Conservation (phyloP, 1,140 invertebrate genomes). For the Drosophila pruinosa region DNA sequence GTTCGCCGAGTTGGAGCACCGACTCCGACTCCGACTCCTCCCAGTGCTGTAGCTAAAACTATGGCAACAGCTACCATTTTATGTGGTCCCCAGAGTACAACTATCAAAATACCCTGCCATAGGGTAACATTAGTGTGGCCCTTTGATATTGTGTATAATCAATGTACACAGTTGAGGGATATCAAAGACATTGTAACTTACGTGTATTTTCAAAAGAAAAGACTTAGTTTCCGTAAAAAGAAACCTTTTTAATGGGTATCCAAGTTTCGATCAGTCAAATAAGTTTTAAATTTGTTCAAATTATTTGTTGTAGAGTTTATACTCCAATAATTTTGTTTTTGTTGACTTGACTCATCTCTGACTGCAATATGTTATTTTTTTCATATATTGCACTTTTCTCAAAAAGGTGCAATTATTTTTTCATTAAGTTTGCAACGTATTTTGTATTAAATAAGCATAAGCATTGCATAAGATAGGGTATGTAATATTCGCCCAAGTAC, state of each 20-base stretch:
- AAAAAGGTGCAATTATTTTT: neutral
- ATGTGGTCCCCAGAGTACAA: slow-evolving; percentile 5
- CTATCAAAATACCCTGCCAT: slow-evolving; percentile 33
- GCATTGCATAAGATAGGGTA: slow-evolving; percentile 1
- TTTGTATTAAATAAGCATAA: neutral
- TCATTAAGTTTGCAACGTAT: neutral
- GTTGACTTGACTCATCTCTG: neutral
- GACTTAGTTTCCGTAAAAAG: too few relatives aligned
- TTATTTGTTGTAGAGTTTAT: neutral
- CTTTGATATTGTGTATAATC: neutral
- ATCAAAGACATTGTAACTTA: too few relatives aligned
- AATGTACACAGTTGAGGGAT: neutral
- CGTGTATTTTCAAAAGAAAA: neutral
- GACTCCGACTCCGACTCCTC: neutral
- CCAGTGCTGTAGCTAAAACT: slow-evolving; percentile 5
- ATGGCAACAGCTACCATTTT: slow-evolving; percentile 33
- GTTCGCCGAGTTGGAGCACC: too few relatives aligned
- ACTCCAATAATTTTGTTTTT: neutral
- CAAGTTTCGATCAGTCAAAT: too few relatives aligned
- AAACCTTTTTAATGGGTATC: too few relatives aligned
- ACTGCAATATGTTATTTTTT: slow-evolving; percentile 23
- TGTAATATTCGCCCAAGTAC: neutral
- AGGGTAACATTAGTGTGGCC: neutral
- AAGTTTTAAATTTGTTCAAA: slow-evolving; percentile 9
- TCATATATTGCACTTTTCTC: neutral